These are phyloP conservation scores for Synanthedon myopaeformis DNA, from an alignment of 2,888 invertebrate species.

Conservation along the genomic window DNA sequence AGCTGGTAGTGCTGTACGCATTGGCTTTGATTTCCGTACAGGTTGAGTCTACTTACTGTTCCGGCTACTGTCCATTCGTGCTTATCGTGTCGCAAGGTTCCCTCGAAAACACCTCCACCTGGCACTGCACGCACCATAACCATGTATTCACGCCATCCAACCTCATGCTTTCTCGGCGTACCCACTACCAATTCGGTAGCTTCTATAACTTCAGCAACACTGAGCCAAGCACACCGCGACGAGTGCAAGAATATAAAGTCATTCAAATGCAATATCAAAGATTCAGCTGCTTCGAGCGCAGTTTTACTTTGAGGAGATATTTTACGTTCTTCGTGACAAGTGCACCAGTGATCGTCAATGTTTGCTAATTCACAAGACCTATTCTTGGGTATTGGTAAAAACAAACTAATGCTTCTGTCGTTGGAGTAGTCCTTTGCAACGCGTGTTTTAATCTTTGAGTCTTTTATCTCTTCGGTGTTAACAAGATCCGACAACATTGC, in stretches of 20 bases:
- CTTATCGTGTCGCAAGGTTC: slow-evolving; percentile 70
- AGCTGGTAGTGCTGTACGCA: slow-evolving; percentile 81
- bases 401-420: slow-evolving; percentile 79
- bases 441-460: slow-evolving; percentile 42
- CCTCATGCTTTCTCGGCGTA: slow-evolving; percentile 34
- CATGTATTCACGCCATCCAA: slow-evolving; percentile 72
- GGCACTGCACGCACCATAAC: slow-evolving; percentile 75
- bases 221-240: slow-evolving; percentile 74
- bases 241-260: slow-evolving; percentile 3
- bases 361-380: slow-evolving; percentile 83
- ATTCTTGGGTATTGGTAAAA: slow-evolving; percentile 76
- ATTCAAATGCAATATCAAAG: slow-evolving; percentile 76
- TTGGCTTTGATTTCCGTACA: slow-evolving; percentile 83
- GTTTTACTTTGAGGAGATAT: slow-evolving; percentile 62
- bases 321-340: slow-evolving; percentile 78
- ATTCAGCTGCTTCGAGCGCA: slow-evolving; percentile 71
- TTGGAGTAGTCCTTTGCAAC: slow-evolving; percentile 35
- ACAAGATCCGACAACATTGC: slow-evolving; percentile 81
- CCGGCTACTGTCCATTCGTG: slow-evolving; percentile 70
- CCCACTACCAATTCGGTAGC: slow-evolving; percentile 73
- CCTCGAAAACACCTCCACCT: slow-evolving; percentile 82
- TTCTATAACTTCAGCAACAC: slow-evolving; percentile 72
- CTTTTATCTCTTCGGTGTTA: slow-evolving; percentile 53
- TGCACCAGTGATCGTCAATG: slow-evolving; percentile 89
- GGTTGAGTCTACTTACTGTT: slow-evolving; percentile 81